Conservation (phyloP, 2,797 vertebrate genomes). For the Choloepus didactylus region DNA sequence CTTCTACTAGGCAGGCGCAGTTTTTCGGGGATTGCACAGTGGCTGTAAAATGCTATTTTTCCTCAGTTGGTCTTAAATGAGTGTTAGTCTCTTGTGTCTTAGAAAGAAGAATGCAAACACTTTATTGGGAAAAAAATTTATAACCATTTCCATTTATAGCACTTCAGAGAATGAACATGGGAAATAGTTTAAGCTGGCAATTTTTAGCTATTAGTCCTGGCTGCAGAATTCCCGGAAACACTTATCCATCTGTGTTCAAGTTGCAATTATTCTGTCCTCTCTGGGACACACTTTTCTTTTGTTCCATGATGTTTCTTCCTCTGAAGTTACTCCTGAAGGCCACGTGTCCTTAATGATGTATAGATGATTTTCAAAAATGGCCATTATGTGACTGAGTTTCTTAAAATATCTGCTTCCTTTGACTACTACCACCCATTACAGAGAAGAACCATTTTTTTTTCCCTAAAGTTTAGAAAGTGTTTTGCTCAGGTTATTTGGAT, state of each 20-base stretch:
- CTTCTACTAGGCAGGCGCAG: not conserved
- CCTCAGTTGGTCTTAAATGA: constrained; percentile 73
- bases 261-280: constrained; percentile 46
- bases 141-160: constrained; percentile 80
- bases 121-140: constrained; percentile 72
- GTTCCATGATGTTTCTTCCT: constrained; percentile 38
- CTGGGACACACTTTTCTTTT: constrained; percentile 32
- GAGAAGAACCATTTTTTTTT: not conserved
- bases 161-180: constrained; percentile 70
- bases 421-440: not conserved
- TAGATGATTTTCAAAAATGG: constrained; percentile 37
- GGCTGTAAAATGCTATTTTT: constrained; percentile 68
- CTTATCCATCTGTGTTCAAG: constrained; percentile 63
- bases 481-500: not conserved
- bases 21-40: constrained; percentile 53
- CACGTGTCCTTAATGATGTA: constrained; percentile 43
- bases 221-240: constrained; percentile 68
- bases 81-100: constrained; percentile 71
- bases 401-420: constrained; percentile 37
- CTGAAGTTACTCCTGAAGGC: constrained; percentile 56
- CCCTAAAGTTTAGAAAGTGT: constrained; percentile 21
- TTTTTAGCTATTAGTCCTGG: constrained; percentile 74
- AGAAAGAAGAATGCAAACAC: constrained; percentile 76
- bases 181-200: constrained; percentile 78
- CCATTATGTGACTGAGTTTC: constrained; percentile 5